Evolutionary conservation across 2,888 invertebrate species (phyloP), one percentile per base, ranked within the genome.

Genomic region (Cremastinae sp.): DNA sequence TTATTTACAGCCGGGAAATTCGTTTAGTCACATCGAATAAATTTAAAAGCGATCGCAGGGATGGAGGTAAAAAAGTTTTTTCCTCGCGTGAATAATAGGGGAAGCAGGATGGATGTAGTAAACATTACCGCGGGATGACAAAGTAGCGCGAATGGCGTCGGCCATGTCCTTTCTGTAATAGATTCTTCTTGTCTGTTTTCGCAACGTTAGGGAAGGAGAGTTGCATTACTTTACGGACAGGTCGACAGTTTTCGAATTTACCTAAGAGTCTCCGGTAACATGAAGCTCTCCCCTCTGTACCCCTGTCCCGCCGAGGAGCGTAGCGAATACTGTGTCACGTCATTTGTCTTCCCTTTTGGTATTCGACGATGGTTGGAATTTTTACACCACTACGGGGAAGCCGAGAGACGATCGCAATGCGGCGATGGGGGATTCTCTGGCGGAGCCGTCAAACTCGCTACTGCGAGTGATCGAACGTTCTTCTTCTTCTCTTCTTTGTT

Each of bases 231-330:
- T 74, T 69, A 74, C 65, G 74, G 73, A 58, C 65, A 51, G 74
- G 69, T 74, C 70, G 74, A 74, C 74, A 77, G 74, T 77, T 74
- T 77, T 77, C 70, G 74, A 77, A 77, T 77, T 77, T 77, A 77
- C 77, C 77, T 77, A 77, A 77, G 74, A 74, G 77, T 65, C 59
- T 58, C 54, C 18, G 75, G 41, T 34, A 51, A 28, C 51, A 58
- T 53, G 58, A 69, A 69, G 53, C 45, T 16, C 16, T 36, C 53
- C 47, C 10, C 38, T 5, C 28, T 5, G 28, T 28, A 2, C 5
- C 28, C 28, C 28, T 5, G 5, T 28, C 28, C 28, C 28, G 5
- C 28, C 28, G 5, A 56, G 73, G 56, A 34, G 64, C 18, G 76
- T 41, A 65, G 56, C 43, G 54, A 59, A 53, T 64, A 59, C n/a